A percentile compares a stretch with the other conserved stretches of the same genome.
These are phyloP conservation scores for Acleris laterana DNA, from an alignment of 2,888 invertebrate genomes.

Conservation along the genomic window DNA sequence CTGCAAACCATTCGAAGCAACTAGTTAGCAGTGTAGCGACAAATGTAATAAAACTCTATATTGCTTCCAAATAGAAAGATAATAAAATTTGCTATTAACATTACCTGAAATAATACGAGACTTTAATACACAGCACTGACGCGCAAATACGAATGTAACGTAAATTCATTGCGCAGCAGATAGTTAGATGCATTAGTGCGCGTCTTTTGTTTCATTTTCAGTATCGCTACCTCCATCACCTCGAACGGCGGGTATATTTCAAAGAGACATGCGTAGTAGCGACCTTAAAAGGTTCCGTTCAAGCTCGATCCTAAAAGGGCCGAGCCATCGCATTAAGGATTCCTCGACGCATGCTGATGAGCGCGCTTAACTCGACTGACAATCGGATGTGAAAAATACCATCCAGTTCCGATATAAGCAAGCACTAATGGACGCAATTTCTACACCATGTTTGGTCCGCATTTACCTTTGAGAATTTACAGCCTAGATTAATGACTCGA, in stretches of 20 bases:
- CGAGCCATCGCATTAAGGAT: conserved; percentile 49
- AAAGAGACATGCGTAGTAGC: conserved; percentile 54
- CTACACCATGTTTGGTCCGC: conserved; percentile 29
- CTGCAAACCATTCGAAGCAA: no score
- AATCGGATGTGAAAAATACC: conserved; percentile 47
- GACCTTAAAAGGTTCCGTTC: conserved; percentile 56
- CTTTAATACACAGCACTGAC: conserved; percentile 7
- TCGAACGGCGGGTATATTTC: conserved; percentile 49
- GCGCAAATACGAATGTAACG: conserved; percentile 16
- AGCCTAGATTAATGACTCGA: conserved; percentile 28
- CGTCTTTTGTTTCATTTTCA: conserved; percentile 40
- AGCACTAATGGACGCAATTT: conserved; percentile 35
- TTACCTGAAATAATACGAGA: conserved; percentile 3
- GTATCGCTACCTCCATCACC: conserved; percentile 50
- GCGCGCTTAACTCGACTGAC: conserved; percentile 45
- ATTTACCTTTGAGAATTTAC: conserved; percentile 29
- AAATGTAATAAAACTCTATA: background rate
- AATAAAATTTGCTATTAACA: background rate
- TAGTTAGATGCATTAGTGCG: conserved; percentile 30
- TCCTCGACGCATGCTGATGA: conserved; percentile 47
- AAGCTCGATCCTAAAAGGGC: conserved; percentile 57
- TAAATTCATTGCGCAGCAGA: conserved; percentile 10
- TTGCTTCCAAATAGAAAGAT: background rate
- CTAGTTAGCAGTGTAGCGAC: no score
- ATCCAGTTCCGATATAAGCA: conserved; percentile 42